Evolutionary conservation across 2,797 vertebrate species (phyloP).

Genomic region (Brotula barbata): DNA sequence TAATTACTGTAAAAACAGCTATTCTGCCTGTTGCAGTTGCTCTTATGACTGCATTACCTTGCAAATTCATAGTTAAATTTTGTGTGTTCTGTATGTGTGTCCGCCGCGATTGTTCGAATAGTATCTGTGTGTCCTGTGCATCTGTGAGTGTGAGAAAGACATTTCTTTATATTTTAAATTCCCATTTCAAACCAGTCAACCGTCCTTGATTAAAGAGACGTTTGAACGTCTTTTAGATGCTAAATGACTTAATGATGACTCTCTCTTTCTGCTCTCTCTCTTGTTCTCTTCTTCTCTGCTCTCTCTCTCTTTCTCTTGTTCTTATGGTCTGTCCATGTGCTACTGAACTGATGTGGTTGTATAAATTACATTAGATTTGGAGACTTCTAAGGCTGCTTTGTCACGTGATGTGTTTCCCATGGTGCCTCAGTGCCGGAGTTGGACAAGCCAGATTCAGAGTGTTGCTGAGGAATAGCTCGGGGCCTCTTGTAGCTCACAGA

Average conservation of each 20-base stretch:
- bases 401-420: conserved; percentile 32
- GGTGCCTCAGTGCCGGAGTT: not conserved
- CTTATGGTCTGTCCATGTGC: not conserved
- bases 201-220: too few relatives aligned
- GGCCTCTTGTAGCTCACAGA: conserved; percentile 14
- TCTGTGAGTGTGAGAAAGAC: too few relatives aligned
- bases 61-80: too few relatives aligned
- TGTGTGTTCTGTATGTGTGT: not conserved
- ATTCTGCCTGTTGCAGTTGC: too few relatives aligned
- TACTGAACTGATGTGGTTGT: not conserved
- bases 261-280: not conserved
- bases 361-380: not conserved
- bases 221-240: too few relatives aligned
- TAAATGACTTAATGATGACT: too few relatives aligned
- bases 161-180: too few relatives aligned
- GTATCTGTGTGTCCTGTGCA: too few relatives aligned
- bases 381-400: not conserved
- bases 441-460: conserved; percentile 1
- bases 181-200: too few relatives aligned
- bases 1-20: too few relatives aligned
- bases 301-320: not conserved
- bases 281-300: conserved; percentile 15
- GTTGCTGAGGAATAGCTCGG: not conserved
- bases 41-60: too few relatives aligned
- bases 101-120: too few relatives aligned